phyloP scores from a whole-genome alignment of 2,113 vertebrate species.

The Chaetodon trifascialis region DNA sequence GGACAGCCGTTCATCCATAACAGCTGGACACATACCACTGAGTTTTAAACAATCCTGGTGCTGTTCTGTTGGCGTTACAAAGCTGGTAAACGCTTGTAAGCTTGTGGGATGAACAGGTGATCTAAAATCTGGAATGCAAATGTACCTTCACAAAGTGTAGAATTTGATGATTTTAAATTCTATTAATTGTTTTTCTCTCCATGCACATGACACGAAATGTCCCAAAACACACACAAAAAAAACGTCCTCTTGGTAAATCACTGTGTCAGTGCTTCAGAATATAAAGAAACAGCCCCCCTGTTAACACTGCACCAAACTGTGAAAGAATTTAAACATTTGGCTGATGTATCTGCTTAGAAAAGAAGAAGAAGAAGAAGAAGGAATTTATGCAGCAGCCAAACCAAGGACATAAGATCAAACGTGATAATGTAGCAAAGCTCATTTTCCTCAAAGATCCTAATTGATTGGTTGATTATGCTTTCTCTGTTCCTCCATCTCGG shows the following conservation, averaged over 20 bases:
- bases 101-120: neutral
- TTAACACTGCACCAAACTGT: slow-evolving; percentile 27
- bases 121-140: too few species aligned
- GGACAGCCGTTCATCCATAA: neutral
- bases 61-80: neutral
- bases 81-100: neutral
- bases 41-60: neutral
- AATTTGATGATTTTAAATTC: neutral
- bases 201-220: neutral
- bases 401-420: slow-evolving; percentile 83
- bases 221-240: neutral
- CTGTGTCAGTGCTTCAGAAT: slow-evolving; percentile 10
- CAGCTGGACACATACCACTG: neutral
- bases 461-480: slow-evolving; percentile 86
- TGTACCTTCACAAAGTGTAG: neutral
- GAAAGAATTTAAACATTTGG: slow-evolving; percentile 50
- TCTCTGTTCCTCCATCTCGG: slow-evolving; percentile 78
- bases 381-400: slow-evolving; percentile 60
- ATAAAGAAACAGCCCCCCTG: neutral
- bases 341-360: slow-evolving; percentile 52
- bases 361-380: slow-evolving; percentile 20
- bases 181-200: neutral
- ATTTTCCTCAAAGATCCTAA: slow-evolving; percentile 83
- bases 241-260: neutral
- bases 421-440: slow-evolving; percentile 79